Conservation (phyloP, 1,140 invertebrate species). For the Euura saliciscinereae region DNA sequence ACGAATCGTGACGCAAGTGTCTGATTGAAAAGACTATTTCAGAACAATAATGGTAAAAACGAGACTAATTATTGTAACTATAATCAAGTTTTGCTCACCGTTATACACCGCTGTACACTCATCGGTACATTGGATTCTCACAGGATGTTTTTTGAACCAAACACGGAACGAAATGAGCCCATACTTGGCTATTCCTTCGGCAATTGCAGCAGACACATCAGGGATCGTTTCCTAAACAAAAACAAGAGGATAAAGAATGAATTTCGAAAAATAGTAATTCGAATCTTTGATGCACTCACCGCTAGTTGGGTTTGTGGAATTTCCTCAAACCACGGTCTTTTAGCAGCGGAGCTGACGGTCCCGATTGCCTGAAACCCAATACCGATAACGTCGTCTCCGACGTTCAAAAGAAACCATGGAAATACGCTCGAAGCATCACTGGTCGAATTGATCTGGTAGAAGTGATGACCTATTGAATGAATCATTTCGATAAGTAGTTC, state of each 20-base stretch:
- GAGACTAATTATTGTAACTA: too few relatives aligned
- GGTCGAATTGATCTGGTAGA: neutral
- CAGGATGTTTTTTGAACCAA: neutral
- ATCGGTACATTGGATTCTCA: neutral
- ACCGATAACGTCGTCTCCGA: neutral
- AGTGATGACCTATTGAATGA: neutral
- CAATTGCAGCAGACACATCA: neutral
- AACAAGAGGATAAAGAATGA: neutral
- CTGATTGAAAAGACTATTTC: too few relatives aligned
- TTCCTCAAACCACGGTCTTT: neutral
- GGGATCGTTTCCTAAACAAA: neutral
- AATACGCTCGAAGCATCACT: neutral
- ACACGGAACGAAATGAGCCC: neutral
- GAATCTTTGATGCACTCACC: neutral
- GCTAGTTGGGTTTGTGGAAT: neutral
- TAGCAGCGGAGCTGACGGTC: neutral
- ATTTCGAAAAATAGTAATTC: neutral
- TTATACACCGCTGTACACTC: too few relatives aligned
- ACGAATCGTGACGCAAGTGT: too few relatives aligned
- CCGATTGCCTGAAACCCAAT: neutral
- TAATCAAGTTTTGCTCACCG: too few relatives aligned
- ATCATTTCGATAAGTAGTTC: too few relatives aligned
- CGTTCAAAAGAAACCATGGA: neutral
- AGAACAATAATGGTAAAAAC: too few relatives aligned
- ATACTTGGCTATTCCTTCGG: neutral